A percentile compares a stretch with the other conserved stretches of the same genome.
Evolutionary conservation across 2,888 invertebrate genomes (phyloP).

Genomic region (Mermis nigrescens): DNA sequence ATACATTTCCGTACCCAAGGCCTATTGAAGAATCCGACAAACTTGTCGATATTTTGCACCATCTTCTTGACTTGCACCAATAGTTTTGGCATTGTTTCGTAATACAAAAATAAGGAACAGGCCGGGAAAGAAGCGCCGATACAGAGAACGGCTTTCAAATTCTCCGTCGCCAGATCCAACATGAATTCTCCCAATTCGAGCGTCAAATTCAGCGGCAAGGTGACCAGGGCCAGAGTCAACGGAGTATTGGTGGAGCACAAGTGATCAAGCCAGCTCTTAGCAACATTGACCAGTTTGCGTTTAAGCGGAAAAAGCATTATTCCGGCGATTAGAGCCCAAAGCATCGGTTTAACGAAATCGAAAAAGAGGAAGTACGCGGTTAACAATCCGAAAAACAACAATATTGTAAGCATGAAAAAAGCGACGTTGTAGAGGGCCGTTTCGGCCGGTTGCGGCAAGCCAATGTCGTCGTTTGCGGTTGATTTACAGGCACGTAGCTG

Average conservation of each 20-base stretch:
- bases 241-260: constrained; percentile 30
- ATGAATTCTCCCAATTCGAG: constrained; percentile 6
- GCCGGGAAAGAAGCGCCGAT: constrained; percentile 3
- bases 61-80: background rate
- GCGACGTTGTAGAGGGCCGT: constrained; percentile 10
- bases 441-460: constrained; percentile 2
- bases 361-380: constrained; percentile 39
- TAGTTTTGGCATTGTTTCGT: background rate
- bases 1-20: background rate
- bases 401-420: constrained; percentile 6
- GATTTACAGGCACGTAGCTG: too few relatives aligned
- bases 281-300: constrained; percentile 50
- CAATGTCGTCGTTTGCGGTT: too few relatives aligned
- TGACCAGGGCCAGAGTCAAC: constrained; percentile 32
- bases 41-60: background rate
- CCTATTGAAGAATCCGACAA: background rate
- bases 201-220: constrained; percentile 44
- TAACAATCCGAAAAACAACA: constrained; percentile 7
- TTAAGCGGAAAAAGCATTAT: constrained; percentile 82
- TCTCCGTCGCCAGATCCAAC: background rate
- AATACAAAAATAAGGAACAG: background rate
- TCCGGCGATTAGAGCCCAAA: constrained; percentile 83
- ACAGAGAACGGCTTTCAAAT: background rate
- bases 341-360: constrained; percentile 71
- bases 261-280: constrained; percentile 49